These are phyloP conservation scores for Charina bottae DNA, from an alignment of 2,113 vertebrate genomes.

Conservation along the genomic window DNA sequence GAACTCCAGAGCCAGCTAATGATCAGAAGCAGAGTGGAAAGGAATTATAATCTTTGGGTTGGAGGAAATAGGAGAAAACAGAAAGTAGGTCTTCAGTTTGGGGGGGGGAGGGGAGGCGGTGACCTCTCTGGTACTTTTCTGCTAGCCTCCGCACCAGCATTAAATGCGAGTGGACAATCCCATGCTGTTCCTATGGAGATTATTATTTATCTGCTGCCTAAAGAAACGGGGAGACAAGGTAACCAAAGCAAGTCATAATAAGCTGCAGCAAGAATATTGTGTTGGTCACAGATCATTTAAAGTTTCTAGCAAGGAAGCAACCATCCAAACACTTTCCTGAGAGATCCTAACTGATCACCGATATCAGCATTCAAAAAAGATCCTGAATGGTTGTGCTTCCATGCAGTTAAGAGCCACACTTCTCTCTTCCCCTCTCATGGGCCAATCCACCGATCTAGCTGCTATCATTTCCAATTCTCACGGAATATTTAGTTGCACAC, in stretches of 20 bases:
- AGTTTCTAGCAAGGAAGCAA: neutral
- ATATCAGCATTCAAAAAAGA: slow-evolving; percentile 13
- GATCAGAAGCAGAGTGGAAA: neutral
- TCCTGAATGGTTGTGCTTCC: neutral
- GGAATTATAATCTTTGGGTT: neutral
- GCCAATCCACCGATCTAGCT: neutral
- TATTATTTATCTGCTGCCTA: neutral
- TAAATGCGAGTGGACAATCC: neutral
- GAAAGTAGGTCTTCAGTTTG: neutral
- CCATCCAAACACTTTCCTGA: neutral
- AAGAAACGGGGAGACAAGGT: neutral
- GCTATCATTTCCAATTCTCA: neutral
- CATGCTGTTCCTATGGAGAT: neutral
- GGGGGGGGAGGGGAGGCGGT: neutral
- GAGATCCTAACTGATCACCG: neutral
- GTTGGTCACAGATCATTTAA: neutral
- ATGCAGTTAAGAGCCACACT: neutral
- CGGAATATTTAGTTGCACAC: neutral
- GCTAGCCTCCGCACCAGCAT: neutral
- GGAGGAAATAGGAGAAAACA: neutral
- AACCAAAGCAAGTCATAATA: neutral
- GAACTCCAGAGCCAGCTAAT: neutral
- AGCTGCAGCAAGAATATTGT: neutral
- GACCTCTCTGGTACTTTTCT: neutral
- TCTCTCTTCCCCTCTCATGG: neutral